Evolutionary conservation across 2,797 vertebrate genomes (phyloP).

Genomic region (Gastrophryne carolinensis): DNA sequence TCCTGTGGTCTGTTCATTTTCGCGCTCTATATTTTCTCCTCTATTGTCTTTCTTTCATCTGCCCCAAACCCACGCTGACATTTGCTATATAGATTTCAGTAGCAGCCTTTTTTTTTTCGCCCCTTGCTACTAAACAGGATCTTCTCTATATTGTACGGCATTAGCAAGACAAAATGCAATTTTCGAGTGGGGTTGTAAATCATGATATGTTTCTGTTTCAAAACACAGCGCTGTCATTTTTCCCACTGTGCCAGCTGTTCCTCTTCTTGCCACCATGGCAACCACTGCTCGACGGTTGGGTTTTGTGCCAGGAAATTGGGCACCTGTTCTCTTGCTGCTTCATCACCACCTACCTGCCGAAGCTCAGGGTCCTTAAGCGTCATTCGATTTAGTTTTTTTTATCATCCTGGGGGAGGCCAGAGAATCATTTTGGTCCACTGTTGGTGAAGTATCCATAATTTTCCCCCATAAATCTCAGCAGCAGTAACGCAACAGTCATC

Average conservation of each 20-base stretch:
- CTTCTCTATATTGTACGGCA: slow-evolving; percentile 25
- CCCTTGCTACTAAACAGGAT: background rate
- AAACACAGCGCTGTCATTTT: slow-evolving; percentile 44
- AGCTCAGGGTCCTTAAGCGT: slow-evolving; percentile 32
- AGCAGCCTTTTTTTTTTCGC: background rate
- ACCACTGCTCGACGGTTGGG: slow-evolving; percentile 42
- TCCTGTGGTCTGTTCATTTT: no score
- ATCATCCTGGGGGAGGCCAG: background rate
- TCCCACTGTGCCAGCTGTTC: slow-evolving; percentile 51
- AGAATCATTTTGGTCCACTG: background rate
- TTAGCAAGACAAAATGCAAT: slow-evolving; percentile 41
- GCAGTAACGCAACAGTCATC: background rate
- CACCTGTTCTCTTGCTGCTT: slow-evolving; percentile 35
- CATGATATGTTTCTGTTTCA: slow-evolving; percentile 50
- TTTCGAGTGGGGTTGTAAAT: slow-evolving; percentile 38
- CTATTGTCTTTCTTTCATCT: no score
- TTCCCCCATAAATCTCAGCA: background rate
- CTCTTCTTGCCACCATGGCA: slow-evolving; percentile 46
- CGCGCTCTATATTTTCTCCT: no score
- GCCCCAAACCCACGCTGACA: background rate
- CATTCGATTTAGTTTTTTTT: background rate
- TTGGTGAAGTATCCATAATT: background rate
- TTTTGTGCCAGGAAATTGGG: slow-evolving; percentile 51
- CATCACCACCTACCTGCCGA: slow-evolving; percentile 35
- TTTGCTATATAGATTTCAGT: background rate